Evolutionary conservation across 2,888 invertebrate species (phyloP), one percentile per base, ranked within the genome.

Genomic region (Cremastobaeus sp.): DNA sequence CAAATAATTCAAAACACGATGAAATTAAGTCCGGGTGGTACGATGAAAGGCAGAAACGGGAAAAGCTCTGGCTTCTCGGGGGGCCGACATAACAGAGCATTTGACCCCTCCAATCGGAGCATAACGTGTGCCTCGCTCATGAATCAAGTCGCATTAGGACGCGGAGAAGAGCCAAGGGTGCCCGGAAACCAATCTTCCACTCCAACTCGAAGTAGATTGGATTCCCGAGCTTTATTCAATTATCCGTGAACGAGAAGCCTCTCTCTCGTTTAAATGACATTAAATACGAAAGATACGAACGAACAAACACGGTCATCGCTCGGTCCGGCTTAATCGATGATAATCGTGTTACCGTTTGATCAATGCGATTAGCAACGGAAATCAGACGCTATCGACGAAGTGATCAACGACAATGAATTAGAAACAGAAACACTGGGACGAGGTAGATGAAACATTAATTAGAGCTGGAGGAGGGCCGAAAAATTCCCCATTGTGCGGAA

Each of bases 61-160:
- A 71, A 76, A 76, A 52, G 55, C 69, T 66, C 66, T 48, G 64
- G 71, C 66, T 69, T 32, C 73, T 75, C 76, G 77, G 77, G 68
- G 78, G 79, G 79, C 74, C 80, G 80, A 79, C 79, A 81, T 82
- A 84, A 81, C 82, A 80, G 83, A 84, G 83, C 81, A 80, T 86
- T 86, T 87, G 87, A 87, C 86, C 87, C 87, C 83, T 83, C 82
- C 80, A 74, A 75, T 77, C 62, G 69, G 78, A 75, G 78, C 77
- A 79, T 76, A 73, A 79, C 82, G 81, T 83, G 82, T 81, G 82
- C 83, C 79, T 41, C 79, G 81, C 85, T 84, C 87, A 87, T 87
- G 87, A 87, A 87, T 87, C 87, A 87, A 87, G 85, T 85, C 84
- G 84, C 81, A 87, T 87, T 87, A 87, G 83, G 60, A 82, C 64